Conservation (phyloP, 2,888 invertebrate species). For the Aplocera efformata region DNA sequence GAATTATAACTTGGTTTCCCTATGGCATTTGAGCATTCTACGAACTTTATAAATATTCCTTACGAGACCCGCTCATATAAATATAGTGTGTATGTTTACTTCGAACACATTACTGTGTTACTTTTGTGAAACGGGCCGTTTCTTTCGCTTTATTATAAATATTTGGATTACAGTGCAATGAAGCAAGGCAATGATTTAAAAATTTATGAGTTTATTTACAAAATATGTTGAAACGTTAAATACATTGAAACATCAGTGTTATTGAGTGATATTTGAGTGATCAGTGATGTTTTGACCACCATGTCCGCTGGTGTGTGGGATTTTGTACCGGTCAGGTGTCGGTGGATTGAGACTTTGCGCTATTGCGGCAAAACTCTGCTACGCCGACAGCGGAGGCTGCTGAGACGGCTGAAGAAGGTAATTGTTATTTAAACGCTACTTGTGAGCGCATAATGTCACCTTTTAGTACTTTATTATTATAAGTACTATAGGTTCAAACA, state of each 20-base stretch:
- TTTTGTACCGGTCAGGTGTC: conserved; percentile 64
- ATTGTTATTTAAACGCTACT: not conserved
- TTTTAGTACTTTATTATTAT: too few species aligned
- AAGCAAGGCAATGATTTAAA: too few species aligned
- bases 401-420: conserved; percentile 74
- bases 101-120: too few species aligned
- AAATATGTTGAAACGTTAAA: too few species aligned
- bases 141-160: too few species aligned
- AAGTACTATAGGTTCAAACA: too few species aligned
- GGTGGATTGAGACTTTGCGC: conserved; percentile 71
- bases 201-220: too few species aligned
- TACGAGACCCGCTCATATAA: too few species aligned
- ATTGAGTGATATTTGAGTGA: conserved; percentile 9
- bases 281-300: conserved; percentile 41
- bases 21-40: not conserved
- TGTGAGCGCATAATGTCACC: too few species aligned
- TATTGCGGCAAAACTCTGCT: conserved; percentile 73
- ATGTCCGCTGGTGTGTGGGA: conserved; percentile 67
- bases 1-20: not conserved
- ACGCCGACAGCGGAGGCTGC: conserved; percentile 65
- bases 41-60: conserved; percentile 2
- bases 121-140: too few species aligned
- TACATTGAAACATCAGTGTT: not conserved
- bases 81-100: too few species aligned
- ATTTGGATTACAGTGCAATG: too few species aligned